Evolutionary conservation across 1,140 invertebrate species (phyloP).

Genomic region (Diachasmimorpha longicaudata): DNA sequence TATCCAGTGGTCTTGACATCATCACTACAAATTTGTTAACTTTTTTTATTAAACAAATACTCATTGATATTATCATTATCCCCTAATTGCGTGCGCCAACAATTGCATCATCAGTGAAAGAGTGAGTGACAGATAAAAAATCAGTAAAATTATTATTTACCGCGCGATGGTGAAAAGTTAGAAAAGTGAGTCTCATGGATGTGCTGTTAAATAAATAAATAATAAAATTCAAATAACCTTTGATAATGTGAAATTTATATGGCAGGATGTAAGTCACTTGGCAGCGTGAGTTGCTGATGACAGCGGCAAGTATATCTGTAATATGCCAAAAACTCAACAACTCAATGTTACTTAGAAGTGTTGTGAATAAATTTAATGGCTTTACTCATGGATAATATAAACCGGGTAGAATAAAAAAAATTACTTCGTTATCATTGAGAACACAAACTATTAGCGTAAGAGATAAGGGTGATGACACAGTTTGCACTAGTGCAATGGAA

Average conservation of each 20-base stretch:
- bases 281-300: background rate
- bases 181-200: background rate
- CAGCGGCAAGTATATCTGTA: background rate
- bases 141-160: background rate
- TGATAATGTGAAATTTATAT: background rate
- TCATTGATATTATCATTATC: background rate
- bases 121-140: no score
- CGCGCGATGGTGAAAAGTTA: background rate
- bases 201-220: background rate
- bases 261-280: background rate
- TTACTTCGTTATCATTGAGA: background rate
- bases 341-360: background rate
- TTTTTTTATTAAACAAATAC: background rate
- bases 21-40: background rate
- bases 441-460: conserved; percentile 4
- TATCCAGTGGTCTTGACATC: background rate
- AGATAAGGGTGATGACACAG: background rate
- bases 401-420: background rate
- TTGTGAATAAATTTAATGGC: background rate
- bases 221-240: background rate
- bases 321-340: background rate
- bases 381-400: background rate
- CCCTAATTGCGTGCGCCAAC: background rate
- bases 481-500: conserved; percentile 1
- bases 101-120: background rate